Conservation (phyloP, 2,113 vertebrate genomes). For the Paratilapia polleni region DNA sequence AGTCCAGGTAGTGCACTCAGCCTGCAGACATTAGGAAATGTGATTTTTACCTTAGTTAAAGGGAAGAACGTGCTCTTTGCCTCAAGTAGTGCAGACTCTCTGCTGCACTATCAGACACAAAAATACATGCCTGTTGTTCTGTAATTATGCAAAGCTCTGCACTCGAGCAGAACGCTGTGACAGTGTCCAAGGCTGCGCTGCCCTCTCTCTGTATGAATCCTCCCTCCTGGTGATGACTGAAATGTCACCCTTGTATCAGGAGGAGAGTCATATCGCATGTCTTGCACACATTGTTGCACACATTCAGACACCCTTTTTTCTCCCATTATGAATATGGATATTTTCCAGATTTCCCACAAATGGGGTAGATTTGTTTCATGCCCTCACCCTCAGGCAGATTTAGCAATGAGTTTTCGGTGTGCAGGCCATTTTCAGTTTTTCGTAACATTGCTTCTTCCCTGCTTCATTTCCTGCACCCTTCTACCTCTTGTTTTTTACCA, state of each 20-base stretch:
- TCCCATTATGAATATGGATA: constrained; percentile 55
- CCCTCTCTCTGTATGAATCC: constrained; percentile 10
- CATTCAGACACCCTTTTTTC: constrained; percentile 1
- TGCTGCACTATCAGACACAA: constrained; percentile 8
- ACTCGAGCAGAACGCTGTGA: constrained; percentile 46
- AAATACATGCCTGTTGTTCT: constrained; percentile 32
- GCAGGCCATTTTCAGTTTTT: constrained; percentile 20
- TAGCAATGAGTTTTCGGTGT: constrained; percentile 10
- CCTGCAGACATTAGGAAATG: background rate
- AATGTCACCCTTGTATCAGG: constrained; percentile 60
- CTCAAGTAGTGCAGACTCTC: background rate
- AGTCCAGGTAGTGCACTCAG: background rate
- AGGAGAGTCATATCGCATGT: constrained; percentile 4
- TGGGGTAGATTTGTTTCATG: constrained; percentile 48
- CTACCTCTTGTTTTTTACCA: constrained; percentile 2
- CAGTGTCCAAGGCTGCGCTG: constrained; percentile 22
- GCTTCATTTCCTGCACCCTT: constrained; percentile 26
- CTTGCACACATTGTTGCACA: constrained; percentile 32
- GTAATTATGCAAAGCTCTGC: constrained; percentile 57
- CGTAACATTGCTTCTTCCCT: constrained; percentile 25
- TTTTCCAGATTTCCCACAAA: constrained; percentile 49
- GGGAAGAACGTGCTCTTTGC: background rate
- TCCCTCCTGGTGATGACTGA: constrained; percentile 39
- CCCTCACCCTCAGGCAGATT: constrained; percentile 20
- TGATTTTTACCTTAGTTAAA: constrained; percentile 5